Conservation (phyloP, 2,888 invertebrate species). For the Aporophyla nigra region DNA sequence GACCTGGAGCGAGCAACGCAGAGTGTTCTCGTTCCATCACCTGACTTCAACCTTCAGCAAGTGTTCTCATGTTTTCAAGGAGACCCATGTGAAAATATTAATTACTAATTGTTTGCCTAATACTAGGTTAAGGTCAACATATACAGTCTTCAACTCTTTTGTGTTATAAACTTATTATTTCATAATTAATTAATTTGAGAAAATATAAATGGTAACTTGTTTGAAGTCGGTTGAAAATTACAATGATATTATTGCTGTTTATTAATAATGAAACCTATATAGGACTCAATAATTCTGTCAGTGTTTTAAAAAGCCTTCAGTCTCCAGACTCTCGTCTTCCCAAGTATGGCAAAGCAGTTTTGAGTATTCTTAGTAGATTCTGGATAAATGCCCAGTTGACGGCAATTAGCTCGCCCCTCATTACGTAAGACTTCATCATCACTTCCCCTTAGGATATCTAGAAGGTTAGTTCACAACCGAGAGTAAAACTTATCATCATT, state of each 20-base stretch:
- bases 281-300: neutral
- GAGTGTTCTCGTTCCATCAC: no score
- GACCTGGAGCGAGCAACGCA: no score
- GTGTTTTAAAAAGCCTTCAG: neutral
- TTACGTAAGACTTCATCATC: neutral
- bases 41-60: neutral
- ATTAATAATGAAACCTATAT: neutral
- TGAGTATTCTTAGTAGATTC: neutral
- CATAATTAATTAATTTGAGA: neutral
- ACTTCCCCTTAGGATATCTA: neutral
- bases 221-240: neutral
- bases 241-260: neutral
- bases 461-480: neutral
- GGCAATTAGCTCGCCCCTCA: neutral
- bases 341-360: neutral
- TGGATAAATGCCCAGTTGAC: neutral
- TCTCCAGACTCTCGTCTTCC: neutral
- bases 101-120: conserved; percentile 22
- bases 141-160: conserved; percentile 12
- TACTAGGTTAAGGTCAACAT: conserved; percentile 33
- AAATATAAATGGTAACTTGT: neutral
- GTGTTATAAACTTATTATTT: neutral
- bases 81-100: conserved; percentile 9
- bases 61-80: conserved; percentile 1
- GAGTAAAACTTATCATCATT: conserved; percentile 46